phyloP scores from a whole-genome alignment of 2,113 vertebrate species.

The Halcyon senegalensis region DNA sequence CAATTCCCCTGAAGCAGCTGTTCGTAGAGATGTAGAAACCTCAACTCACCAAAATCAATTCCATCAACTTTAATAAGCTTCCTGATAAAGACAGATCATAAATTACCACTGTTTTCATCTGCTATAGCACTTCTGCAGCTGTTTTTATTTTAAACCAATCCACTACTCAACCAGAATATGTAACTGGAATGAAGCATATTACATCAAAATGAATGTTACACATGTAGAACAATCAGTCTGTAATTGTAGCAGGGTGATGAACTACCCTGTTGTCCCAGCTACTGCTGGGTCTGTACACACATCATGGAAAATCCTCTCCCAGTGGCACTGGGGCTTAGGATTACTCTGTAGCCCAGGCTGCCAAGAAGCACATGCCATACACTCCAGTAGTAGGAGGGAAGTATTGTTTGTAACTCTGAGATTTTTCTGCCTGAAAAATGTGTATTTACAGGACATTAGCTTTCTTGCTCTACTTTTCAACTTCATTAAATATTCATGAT shows the following conservation, averaged over 20 bases:
- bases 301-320: background rate
- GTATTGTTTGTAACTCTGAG: background rate
- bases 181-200: background rate
- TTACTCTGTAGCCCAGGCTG: background rate
- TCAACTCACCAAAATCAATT: background rate
- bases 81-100: background rate
- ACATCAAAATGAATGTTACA: background rate
- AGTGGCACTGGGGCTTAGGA: background rate
- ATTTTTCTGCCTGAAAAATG: background rate
- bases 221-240: background rate
- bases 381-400: background rate
- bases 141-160: slow-evolving; percentile 24
- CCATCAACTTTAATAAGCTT: slow-evolving; percentile 20
- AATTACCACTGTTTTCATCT: background rate
- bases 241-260: background rate
- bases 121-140: background rate
- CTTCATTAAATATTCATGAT: background rate
- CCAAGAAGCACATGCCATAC: fast-evolving
- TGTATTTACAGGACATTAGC: background rate
- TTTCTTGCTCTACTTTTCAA: background rate
- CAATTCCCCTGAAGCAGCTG: background rate
- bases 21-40: background rate
- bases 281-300: background rate
- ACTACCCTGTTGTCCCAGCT: background rate
- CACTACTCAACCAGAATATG: background rate